Percentiles rank a stretch among this genome's conserved stretches.
Conservation (phyloP, 2,888 invertebrate species). For the Lepetodrilus schrolli region DNA sequence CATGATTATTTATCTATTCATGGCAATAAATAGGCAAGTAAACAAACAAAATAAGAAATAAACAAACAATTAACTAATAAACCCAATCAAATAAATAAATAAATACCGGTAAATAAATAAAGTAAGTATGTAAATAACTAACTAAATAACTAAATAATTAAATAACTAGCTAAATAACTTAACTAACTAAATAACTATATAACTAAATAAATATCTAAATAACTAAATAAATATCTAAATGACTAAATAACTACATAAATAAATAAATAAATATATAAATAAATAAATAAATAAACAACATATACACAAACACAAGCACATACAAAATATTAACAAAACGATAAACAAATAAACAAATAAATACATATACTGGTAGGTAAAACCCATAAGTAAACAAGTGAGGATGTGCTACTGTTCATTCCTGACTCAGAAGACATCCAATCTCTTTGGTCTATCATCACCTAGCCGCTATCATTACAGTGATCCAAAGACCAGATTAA, state of each 20-base stretch:
- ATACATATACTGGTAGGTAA: neutral
- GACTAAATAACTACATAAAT: too few relatives aligned
- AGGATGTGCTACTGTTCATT: too few relatives aligned
- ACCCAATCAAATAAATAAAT: neutral
- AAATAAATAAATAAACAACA: conserved; percentile 7
- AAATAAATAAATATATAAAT: neutral
- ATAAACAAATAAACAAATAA: conserved; percentile 14
- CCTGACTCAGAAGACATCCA: too few relatives aligned
- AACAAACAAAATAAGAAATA: neutral
- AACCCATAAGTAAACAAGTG: neutral
- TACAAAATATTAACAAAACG: neutral
- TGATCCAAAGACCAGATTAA: conserved; percentile 9
- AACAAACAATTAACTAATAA: conserved; percentile 4
- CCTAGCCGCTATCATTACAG: neutral
- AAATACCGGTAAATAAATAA: neutral
- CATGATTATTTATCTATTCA: too few relatives aligned
- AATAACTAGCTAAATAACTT: neutral
- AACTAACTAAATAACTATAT: too few relatives aligned
- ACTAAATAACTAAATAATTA: conserved; percentile 4
- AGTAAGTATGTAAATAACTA: conserved; percentile 10
- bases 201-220: conserved; percentile 16
- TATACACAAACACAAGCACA: neutral
- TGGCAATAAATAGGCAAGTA: neutral
- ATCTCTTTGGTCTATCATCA: too few relatives aligned
- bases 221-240: conserved; percentile 15